These are phyloP conservation scores for Strix uralensis DNA, from an alignment of 2,113 vertebrate species.

Conservation along the genomic window DNA sequence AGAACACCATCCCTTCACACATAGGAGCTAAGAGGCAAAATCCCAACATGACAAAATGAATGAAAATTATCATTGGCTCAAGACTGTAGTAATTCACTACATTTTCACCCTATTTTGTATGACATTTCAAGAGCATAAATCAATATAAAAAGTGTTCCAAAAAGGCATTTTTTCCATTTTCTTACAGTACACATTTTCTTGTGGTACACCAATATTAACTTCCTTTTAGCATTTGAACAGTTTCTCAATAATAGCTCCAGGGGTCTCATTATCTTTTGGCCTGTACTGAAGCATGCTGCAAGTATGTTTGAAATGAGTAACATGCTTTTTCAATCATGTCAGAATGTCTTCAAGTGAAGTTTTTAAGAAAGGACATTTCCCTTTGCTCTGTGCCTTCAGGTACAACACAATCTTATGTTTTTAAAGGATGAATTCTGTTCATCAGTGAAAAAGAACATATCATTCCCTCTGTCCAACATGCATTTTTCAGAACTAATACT, in stretches of 20 bases:
- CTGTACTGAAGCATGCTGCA: neutral
- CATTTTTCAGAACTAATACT: neutral
- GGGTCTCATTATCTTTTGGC: conserved; percentile 16
- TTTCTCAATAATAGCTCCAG: conserved; percentile 19
- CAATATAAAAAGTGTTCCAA: neutral
- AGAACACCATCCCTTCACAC: neutral
- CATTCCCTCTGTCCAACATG: neutral
- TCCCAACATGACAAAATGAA: neutral
- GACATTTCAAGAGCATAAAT: neutral
- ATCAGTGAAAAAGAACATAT: neutral
- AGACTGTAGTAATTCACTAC: neutral
- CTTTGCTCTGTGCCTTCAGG: neutral
- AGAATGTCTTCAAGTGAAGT: neutral
- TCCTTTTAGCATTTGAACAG: neutral
- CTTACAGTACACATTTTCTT: neutral
- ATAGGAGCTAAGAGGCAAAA: neutral
- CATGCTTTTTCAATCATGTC: neutral
- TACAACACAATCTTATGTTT: neutral
- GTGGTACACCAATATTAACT: neutral
- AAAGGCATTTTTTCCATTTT: neutral
- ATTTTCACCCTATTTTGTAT: neutral
- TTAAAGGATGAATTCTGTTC: neutral
- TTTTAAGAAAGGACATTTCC: neutral
- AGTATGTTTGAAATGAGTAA: neutral
- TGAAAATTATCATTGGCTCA: neutral